Evolutionary conservation across 2,888 invertebrate genomes (phyloP).

Genomic region (Seira sanloemensis): DNA sequence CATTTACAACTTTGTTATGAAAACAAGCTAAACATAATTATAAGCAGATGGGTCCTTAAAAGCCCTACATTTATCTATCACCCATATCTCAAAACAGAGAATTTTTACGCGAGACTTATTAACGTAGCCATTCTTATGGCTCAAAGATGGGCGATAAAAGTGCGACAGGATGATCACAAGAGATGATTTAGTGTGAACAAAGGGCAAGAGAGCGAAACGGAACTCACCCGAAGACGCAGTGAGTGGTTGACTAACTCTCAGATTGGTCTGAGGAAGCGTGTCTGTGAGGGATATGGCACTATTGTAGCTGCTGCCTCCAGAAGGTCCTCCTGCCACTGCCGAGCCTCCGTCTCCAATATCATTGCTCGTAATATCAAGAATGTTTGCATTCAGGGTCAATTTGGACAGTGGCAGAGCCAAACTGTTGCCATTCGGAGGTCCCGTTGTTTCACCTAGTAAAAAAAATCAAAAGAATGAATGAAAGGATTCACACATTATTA

Average conservation of each 20-base stretch:
- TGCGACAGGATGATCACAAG: not conserved
- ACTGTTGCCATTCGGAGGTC: constrained; percentile 48
- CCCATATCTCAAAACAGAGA: too few relatives aligned
- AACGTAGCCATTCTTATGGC: not conserved
- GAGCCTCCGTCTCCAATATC: constrained; percentile 22
- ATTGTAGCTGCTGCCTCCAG: constrained; percentile 32
- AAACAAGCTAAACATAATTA: not conserved
- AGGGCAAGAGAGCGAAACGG: constrained; percentile 18
- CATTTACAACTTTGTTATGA: not conserved
- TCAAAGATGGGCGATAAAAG: not conserved
- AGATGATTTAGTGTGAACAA: constrained; percentile 1
- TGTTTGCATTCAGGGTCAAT: constrained; percentile 14
- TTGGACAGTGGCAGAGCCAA: constrained; percentile 23
- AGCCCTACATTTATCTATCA: not conserved
- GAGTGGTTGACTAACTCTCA: constrained; percentile 61
- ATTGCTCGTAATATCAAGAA: not conserved
- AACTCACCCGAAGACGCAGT: constrained; percentile 67
- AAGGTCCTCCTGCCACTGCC: constrained; percentile 45
- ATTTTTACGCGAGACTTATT: too few relatives aligned
- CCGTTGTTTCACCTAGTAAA: constrained; percentile 68
- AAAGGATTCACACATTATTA: constrained; percentile 23
- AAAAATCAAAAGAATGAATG: constrained; percentile 17
- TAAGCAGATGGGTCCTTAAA: not conserved
- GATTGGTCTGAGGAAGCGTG: constrained; percentile 38
- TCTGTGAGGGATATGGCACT: constrained; percentile 56